Evolutionary conservation across 2,113 vertebrate genomes (phyloP).

Genomic region (Perca schrenkii): DNA sequence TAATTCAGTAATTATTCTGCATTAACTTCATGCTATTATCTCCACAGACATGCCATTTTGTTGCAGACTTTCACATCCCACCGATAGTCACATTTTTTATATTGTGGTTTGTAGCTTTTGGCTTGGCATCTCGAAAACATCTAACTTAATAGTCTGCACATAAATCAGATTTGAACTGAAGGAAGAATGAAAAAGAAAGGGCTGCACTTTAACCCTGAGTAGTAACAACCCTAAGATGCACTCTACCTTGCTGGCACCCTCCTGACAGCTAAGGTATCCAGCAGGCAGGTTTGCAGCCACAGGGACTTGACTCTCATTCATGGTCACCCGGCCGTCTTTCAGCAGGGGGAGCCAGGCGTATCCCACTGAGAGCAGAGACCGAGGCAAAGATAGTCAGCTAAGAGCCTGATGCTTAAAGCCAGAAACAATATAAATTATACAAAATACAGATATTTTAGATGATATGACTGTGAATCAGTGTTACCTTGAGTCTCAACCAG

Average conservation of each 20-base stretch:
- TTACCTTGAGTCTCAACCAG: constrained; percentile 93
- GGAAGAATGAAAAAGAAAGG: background rate
- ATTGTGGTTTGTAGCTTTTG: background rate
- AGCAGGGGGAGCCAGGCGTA: constrained; percentile 97
- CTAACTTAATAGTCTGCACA: too few species aligned
- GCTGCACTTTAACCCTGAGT: background rate
- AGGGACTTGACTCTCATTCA: constrained; percentile 91
- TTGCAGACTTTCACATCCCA: background rate
- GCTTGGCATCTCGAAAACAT: background rate
- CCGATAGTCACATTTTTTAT: background rate
- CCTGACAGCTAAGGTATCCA: constrained; percentile 93
- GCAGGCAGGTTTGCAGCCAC: constrained; percentile 92
- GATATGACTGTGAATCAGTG: background rate
- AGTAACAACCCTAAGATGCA: background rate
- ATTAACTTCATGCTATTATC: background rate
- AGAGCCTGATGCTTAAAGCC: background rate
- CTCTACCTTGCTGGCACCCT: constrained; percentile 90
- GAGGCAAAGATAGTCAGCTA: background rate
- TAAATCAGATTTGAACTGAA: background rate
- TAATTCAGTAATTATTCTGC: background rate
- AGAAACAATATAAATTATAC: background rate
- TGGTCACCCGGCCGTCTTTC: constrained; percentile 94
- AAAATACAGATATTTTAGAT: background rate
- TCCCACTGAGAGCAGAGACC: constrained; percentile 87
- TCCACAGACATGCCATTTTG: background rate